Percentiles rank a stretch among this genome's conserved stretches.
These are phyloP conservation scores for Pseudotriccus pelzelni DNA, from an alignment of 2,797 vertebrate genomes.

Conservation along the genomic window DNA sequence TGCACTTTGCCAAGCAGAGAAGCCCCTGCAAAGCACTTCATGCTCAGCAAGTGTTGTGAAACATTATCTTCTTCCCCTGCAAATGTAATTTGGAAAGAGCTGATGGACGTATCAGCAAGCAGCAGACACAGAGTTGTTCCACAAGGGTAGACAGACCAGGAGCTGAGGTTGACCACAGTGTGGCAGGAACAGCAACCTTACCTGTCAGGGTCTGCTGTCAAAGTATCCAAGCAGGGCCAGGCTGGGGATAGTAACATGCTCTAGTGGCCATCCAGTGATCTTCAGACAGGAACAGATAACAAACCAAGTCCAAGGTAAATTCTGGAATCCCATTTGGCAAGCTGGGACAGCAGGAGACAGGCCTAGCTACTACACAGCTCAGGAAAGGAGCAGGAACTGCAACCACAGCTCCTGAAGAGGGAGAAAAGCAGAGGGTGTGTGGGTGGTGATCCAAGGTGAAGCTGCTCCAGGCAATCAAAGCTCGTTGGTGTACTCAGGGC, in stretches of 20 bases:
- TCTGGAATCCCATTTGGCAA: neutral
- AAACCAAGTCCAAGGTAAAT: neutral
- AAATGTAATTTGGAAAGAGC: neutral
- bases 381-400: fast-evolving
- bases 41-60: neutral
- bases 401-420: neutral
- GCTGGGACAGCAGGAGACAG: neutral
- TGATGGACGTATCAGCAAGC: neutral
- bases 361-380: neutral
- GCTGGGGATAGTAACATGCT: neutral
- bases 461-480: neutral
- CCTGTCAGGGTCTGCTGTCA: neutral
- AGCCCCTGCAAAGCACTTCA: neutral
- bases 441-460: neutral
- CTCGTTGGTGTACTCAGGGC: neutral
- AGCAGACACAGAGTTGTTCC: neutral
- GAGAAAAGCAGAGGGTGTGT: neutral
- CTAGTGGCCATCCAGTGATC: neutral
- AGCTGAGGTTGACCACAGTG: neutral
- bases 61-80: neutral
- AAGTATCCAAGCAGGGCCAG: neutral
- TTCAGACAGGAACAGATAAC: neutral
- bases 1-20: neutral
- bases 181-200: neutral
- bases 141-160: neutral